Evolutionary conservation across 2,888 invertebrate genomes (phyloP).

Genomic region (Linnaemya tessellans): DNA sequence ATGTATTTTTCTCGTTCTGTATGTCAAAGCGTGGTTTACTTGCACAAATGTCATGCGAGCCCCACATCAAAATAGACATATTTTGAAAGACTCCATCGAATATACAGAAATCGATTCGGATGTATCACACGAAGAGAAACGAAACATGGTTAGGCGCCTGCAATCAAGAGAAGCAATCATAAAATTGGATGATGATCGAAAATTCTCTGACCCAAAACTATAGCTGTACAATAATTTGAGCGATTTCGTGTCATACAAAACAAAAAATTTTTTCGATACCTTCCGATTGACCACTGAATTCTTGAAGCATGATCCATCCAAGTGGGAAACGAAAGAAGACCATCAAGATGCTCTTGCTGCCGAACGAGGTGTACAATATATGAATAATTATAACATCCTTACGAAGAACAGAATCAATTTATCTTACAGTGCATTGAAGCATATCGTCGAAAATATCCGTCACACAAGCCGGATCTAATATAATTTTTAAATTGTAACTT

Average conservation of each 20-base stretch:
- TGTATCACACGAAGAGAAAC: constrained; percentile 33
- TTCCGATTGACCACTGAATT: constrained; percentile 7
- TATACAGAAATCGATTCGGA: constrained; percentile 34
- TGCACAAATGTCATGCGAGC: constrained; percentile 4
- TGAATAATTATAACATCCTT: no score
- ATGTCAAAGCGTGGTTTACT: neutral
- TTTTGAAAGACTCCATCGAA: constrained; percentile 30
- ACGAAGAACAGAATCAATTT: no score
- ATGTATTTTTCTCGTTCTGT: constrained; percentile 7
- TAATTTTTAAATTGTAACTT: no score
- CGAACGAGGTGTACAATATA: no score
- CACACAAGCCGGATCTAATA: no score
- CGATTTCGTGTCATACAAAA: constrained; percentile 22
- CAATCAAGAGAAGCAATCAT: constrained; percentile 4
- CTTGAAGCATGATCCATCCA: constrained; percentile 10
- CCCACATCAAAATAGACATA: neutral
- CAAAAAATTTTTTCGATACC: neutral
- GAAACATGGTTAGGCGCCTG: constrained; percentile 6
- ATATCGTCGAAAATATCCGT: no score
- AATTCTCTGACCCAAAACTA: constrained; percentile 20
- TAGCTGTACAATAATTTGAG: neutral
- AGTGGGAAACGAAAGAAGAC: neutral
- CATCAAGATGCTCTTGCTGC: constrained; percentile 1
- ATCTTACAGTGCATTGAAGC: no score
- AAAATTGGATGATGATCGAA: constrained; percentile 7